Conservation (phyloP, 2,888 invertebrate genomes). For the Agrochola macilenta region DNA sequence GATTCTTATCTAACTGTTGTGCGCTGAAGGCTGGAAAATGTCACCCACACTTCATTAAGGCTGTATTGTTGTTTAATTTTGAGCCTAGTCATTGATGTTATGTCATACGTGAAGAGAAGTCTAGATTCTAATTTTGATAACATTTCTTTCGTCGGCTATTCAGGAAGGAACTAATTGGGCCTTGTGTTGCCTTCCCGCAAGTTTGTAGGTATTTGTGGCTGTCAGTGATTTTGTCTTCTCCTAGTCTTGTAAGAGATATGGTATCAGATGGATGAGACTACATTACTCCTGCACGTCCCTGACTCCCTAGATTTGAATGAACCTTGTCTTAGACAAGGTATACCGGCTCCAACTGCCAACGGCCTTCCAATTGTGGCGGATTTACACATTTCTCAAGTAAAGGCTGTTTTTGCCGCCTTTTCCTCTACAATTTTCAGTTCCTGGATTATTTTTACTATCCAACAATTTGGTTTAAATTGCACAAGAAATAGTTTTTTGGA, state of each 20-base stretch:
- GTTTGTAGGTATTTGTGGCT: neutral
- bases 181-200: neutral
- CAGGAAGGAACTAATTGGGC: constrained; percentile 8
- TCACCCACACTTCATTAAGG: constrained; percentile 61
- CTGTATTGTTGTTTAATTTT: constrained; percentile 49
- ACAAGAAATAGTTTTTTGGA: no score
- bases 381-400: no score
- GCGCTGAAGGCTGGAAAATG: constrained; percentile 60
- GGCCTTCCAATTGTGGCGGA: no score
- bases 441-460: no score
- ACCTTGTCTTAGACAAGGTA: neutral
- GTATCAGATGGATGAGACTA: neutral
- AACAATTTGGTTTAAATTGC: no score
- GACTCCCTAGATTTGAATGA: neutral
- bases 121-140: constrained; percentile 6
- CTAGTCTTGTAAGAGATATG: neutral
- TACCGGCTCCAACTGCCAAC: no score
- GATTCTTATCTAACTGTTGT: constrained; percentile 84
- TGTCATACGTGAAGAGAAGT: constrained; percentile 20
- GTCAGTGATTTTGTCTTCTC: neutral
- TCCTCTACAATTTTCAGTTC: no score
- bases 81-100: constrained; percentile 16
- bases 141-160: constrained; percentile 10
- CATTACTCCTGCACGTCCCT: neutral
- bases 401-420: no score